These are phyloP conservation scores for Hiodon tergisus DNA, from an alignment of 2,113 vertebrate genomes.

Conservation along the genomic window DNA sequence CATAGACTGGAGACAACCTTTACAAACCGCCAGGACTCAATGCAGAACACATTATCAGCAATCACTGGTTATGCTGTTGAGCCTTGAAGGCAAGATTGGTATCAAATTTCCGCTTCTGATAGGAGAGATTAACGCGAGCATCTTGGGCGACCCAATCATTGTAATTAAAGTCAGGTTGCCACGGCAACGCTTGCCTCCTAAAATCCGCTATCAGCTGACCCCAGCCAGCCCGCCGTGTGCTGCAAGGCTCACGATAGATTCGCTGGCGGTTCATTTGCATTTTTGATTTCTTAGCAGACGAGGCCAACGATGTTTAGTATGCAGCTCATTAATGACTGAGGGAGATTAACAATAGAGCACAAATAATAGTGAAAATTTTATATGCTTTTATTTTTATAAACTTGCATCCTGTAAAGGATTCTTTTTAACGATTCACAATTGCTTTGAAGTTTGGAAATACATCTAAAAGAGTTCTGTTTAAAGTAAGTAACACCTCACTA, in stretches of 20 bases:
- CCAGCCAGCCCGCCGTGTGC: conserved; percentile 31
- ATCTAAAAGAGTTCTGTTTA: no score
- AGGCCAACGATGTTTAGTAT: conserved; percentile 41
- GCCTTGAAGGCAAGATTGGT: conserved; percentile 20
- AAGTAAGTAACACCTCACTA: no score
- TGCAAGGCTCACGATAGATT: conserved; percentile 18
- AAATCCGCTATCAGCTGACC: conserved; percentile 30
- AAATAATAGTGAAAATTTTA: conserved; percentile 34
- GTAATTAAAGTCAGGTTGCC: conserved; percentile 26
- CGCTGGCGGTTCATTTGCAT: conserved; percentile 44
- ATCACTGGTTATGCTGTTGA: conserved; percentile 15
- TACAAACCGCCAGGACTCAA: background rate
- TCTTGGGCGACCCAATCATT: conserved; percentile 30
- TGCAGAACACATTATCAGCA: conserved; percentile 22
- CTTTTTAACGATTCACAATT: no score
- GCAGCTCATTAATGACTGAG: conserved; percentile 38
- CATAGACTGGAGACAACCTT: background rate
- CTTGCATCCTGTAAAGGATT: background rate
- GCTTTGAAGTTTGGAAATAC: no score
- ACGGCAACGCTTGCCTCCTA: conserved; percentile 28
- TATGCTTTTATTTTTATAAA: conserved; percentile 9
- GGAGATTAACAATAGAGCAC: conserved; percentile 33
- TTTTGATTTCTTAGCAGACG: conserved; percentile 46
- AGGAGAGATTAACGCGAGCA: conserved; percentile 28
- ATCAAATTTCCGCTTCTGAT: conserved; percentile 28